Evolutionary conservation across 2,113 vertebrate species (phyloP), one percentile per base, ranked within the genome.

Genomic region (Vulpes ferrilata): DNA sequence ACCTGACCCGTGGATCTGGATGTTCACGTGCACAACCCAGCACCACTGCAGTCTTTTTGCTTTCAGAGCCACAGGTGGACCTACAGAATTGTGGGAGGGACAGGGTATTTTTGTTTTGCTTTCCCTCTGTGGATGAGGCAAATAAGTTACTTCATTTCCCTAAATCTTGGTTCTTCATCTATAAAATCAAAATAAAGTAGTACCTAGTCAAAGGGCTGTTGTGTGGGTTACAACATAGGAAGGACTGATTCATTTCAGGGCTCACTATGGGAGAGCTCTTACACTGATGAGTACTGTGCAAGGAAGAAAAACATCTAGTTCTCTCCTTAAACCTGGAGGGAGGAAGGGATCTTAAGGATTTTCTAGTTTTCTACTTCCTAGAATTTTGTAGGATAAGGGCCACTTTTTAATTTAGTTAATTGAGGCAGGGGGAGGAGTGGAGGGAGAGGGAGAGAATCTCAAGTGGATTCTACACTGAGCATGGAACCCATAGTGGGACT

Each of bases 321-420:
- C 25, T 67, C n/a, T 53, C 78, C 30, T 76, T 11, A 38, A 43
- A 6, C 32, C 38, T 53, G 38, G 19, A 67, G 22, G 53, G 6
- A 89, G 35, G 22, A 85, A 62, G 35, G 22, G 13, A 0, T 38
- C 30, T 43, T 23, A 23, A 67, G 53, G 7, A 65, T 38, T 69
- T 90, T 79, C 57, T 30, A 53, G 32, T 81, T 78, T 87, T 7
- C 19, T 35, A 30, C 38, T 83, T 88, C 25, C 35, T 78, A 60
- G 20, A 96, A 96, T 51, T 88, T 71, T 95, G 32, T 90, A 78
- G 30, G 9, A n/a, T n/a, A 64, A 89, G n/a, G 38, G 71, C 3
- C 20, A 80, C 32, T 67, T 67, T n/a, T 67, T 65, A 65, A 55
- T 15, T 67, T 67, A 32, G 7, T 67, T 69, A 35, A 69, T 35